Conservation (phyloP, 2,113 vertebrate genomes). For the Formicarius rufipectus region DNA sequence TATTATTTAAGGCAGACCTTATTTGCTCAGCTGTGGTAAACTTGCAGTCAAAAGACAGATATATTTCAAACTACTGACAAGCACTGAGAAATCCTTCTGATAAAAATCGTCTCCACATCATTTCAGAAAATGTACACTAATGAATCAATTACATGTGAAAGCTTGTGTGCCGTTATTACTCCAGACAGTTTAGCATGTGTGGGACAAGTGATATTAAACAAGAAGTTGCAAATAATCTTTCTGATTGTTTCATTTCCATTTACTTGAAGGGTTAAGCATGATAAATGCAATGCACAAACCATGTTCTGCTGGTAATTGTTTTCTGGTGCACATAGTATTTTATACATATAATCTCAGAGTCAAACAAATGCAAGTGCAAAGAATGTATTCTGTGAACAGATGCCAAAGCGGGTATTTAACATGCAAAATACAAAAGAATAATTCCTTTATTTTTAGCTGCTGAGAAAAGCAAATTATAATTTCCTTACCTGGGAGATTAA, state of each 20-base stretch:
- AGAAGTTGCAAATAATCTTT: slow-evolving; percentile 10
- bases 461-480: slow-evolving; percentile 31
- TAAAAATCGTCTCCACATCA: background rate
- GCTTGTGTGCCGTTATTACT: background rate
- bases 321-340: background rate
- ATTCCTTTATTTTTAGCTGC: background rate
- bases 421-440: background rate
- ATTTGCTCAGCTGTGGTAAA: slow-evolving; percentile 23
- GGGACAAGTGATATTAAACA: slow-evolving; percentile 13
- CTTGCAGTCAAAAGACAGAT: background rate
- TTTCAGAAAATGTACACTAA: background rate
- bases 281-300: background rate
- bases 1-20: slow-evolving; percentile 8
- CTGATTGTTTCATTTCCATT: background rate
- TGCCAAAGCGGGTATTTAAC: background rate
- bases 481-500: slow-evolving; percentile 73
- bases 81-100: background rate
- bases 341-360: background rate
- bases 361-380: background rate
- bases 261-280: background rate
- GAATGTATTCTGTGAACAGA: background rate
- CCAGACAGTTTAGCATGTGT: slow-evolving; percentile 1
- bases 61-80: slow-evolving; percentile 5
- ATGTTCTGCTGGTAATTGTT: background rate
- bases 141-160: background rate